phyloP scores from a whole-genome alignment of 2,797 vertebrate species.

The Telmatherina bonti region DNA sequence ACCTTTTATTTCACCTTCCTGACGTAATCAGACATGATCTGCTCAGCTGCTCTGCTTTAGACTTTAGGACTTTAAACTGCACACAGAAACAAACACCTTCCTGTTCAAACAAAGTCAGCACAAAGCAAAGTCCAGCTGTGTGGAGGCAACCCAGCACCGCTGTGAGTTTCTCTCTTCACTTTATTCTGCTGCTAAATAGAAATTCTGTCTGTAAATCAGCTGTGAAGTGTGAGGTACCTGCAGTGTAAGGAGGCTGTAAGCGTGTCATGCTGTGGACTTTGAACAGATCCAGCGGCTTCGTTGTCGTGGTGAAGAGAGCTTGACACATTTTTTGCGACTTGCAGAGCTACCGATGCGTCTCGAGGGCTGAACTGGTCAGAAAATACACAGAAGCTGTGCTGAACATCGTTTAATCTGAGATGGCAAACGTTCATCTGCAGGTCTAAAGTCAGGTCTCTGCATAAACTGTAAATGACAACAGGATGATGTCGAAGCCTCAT shows the following conservation, averaged over 20 bases:
- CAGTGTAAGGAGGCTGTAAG: background rate
- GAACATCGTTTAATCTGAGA: too few relatives aligned
- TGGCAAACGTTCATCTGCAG: too few relatives aligned
- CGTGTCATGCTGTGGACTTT: background rate
- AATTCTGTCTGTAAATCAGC: background rate
- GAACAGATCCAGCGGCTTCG: background rate
- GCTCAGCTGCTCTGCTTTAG: background rate
- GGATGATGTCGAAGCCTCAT: too few relatives aligned
- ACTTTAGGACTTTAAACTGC: constrained; percentile 52
- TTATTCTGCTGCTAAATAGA: constrained; percentile 7
- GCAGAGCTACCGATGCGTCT: too few relatives aligned
- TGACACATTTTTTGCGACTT: rapidly evolving
- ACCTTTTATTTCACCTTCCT: background rate
- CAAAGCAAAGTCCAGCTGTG: constrained; percentile 55
- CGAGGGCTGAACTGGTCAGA: too few relatives aligned
- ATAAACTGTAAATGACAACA: too few relatives aligned
- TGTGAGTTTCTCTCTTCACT: constrained; percentile 52
- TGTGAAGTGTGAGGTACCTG: too few relatives aligned
- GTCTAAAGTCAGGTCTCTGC: too few relatives aligned
- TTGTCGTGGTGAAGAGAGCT: background rate
- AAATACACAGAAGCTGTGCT: too few relatives aligned
- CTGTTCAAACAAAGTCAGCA: constrained; percentile 50
- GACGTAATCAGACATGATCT: background rate
- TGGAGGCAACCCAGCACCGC: constrained; percentile 29
- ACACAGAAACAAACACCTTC: constrained; percentile 25